These are phyloP conservation scores for human (Homo sapiens) DNA, from an alignment of 2,113 vertebrate genomes.

Conservation along the genomic window DNA sequence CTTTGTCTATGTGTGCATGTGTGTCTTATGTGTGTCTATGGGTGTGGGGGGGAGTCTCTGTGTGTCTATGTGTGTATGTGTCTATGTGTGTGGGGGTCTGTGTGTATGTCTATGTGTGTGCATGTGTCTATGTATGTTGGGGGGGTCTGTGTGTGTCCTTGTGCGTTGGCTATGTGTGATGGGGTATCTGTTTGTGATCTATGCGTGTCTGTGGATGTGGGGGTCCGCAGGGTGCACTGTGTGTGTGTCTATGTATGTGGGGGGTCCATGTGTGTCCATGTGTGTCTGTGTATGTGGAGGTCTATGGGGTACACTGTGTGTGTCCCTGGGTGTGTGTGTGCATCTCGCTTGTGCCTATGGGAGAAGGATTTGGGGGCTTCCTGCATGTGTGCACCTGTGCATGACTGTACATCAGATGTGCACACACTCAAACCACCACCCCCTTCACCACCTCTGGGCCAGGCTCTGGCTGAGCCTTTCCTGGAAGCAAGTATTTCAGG, in stretches of 20 bases:
- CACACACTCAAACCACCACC: neutral
- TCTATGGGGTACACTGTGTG: neutral
- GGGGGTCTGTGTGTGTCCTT: neutral
- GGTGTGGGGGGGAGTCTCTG: no score
- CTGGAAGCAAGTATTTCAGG: neutral
- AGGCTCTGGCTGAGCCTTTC: neutral
- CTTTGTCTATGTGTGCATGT: no score
- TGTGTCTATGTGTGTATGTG: no score
- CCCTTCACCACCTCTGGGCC: neutral
- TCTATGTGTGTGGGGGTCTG: no score
- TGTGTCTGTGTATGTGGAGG: neutral
- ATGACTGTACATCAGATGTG: neutral
- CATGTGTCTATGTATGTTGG: neutral
- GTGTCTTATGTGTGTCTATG: no score
- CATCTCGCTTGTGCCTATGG: neutral
- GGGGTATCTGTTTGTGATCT: no score
- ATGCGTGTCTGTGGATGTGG: neutral
- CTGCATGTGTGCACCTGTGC: neutral
- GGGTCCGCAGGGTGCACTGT: no score
- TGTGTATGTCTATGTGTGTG: no score
- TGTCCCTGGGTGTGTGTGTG: neutral
- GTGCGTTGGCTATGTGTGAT: no score
- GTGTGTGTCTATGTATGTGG: neutral
- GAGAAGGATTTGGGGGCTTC: neutral
- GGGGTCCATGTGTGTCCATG: neutral